Percentiles rank a stretch among this genome's conserved stretches.
These are phyloP conservation scores for Theocolax elegans DNA, from an alignment of 1,140 invertebrate genomes.

Conservation along the genomic window DNA sequence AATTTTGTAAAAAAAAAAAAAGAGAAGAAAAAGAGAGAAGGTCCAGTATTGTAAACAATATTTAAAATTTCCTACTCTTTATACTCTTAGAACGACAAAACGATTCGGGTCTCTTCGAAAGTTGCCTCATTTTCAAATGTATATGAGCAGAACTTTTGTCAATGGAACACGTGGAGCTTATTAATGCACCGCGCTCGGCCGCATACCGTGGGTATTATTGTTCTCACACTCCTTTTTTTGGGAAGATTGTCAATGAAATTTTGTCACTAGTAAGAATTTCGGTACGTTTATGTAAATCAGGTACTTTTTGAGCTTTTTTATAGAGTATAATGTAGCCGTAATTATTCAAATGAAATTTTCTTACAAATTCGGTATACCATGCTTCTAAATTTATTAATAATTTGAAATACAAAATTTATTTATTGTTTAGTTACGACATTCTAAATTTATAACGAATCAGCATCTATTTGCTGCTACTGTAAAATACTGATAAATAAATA, in stretches of 20 bases:
- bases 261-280: neutral
- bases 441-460: no score
- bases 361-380: no score
- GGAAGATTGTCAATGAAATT: slow-evolving; percentile 13
- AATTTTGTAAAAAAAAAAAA: neutral
- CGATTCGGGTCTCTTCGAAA: neutral
- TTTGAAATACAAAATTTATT: no score
- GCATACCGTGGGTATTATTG: slow-evolving; percentile 11
- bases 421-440: no score
- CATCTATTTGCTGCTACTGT: no score
- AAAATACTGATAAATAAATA: no score
- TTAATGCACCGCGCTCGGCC: slow-evolving; percentile 15
- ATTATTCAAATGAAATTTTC: no score
- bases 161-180: slow-evolving; percentile 29
- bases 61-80: neutral
- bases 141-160: slow-evolving; percentile 11
- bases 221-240: slow-evolving; percentile 13
- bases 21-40: neutral
- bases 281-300: slow-evolving; percentile 13
- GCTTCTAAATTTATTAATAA: no score
- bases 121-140: slow-evolving; percentile 17
- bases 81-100: slow-evolving; percentile 1
- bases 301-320: neutral
- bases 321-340: neutral
- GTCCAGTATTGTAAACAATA: neutral